phyloP scores from a whole-genome alignment of 2,113 vertebrate species.

The Elaphurus davidianus region DNA sequence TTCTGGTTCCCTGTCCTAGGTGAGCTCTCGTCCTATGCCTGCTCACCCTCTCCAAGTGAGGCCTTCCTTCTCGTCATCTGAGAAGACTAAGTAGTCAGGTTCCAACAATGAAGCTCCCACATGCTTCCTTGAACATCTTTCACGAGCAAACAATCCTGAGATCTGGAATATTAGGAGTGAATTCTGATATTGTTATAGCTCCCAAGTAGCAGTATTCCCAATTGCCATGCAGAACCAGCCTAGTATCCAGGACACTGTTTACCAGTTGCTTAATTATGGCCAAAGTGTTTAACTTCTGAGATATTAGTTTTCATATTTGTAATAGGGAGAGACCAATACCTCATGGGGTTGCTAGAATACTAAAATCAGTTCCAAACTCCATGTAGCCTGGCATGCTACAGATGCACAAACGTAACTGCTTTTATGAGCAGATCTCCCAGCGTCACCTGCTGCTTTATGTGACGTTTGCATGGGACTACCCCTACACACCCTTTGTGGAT shows the following conservation, averaged over 20 bases:
- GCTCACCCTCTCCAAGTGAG: rapidly evolving
- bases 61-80: not conserved
- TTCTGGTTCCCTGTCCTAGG: not conserved
- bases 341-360: not conserved
- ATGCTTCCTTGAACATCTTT: not conserved
- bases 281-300: not conserved
- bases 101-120: not conserved
- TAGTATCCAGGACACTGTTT: not conserved
- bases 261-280: not conserved
- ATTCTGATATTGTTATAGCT: not conserved
- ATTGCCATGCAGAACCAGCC: not conserved
- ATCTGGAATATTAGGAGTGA: not conserved
- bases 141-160: not conserved
- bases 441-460: not conserved
- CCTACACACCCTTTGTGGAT: not conserved
- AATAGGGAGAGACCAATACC: not conserved
- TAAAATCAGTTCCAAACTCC: not conserved
- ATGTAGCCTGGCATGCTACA: not conserved
- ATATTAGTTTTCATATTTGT: not conserved
- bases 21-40: not conserved
- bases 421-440: not conserved
- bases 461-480: not conserved
- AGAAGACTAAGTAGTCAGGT: not conserved
- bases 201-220: not conserved
- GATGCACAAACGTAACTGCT: not conserved